These are phyloP conservation scores for Hiodon tergisus DNA, from an alignment of 2,113 vertebrate genomes.

Conservation along the genomic window DNA sequence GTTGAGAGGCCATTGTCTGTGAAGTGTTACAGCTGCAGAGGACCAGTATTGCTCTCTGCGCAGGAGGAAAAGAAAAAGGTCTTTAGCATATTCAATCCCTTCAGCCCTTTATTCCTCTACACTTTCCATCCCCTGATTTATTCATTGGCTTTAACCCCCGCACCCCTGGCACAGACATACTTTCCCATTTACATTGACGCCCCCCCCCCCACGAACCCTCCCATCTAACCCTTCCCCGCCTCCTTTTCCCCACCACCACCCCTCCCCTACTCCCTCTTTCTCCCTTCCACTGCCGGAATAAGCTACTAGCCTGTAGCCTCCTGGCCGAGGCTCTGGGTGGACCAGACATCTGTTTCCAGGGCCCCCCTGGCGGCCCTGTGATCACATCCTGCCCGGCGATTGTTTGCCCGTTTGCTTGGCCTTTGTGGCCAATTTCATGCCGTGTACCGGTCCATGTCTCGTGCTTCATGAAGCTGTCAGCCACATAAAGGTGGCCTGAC, in stretches of 20 bases:
- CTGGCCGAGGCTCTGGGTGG: conserved; percentile 68
- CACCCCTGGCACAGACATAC: conserved; percentile 28
- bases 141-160: conserved; percentile 89
- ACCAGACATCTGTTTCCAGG: conserved; percentile 80
- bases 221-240: conserved; percentile 26
- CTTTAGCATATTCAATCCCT: conserved; percentile 76
- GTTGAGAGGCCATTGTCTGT: conserved; percentile 85
- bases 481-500: conserved; percentile 74
- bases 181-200: conserved; percentile 25
- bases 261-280: conserved; percentile 14
- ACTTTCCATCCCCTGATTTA: conserved; percentile 92
- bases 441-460: conserved; percentile 76
- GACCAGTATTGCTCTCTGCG: conserved; percentile 64
- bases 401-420: conserved; percentile 76
- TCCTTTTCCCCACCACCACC: not conserved
- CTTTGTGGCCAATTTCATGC: conserved; percentile 89
- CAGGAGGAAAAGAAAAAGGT: conserved; percentile 54
- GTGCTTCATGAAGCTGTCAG: conserved; percentile 90
- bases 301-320: conserved; percentile 68
- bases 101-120: conserved; percentile 65
- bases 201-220: conserved; percentile 27
- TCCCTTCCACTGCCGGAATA: conserved; percentile 52
- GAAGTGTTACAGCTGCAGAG: conserved; percentile 73
- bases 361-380: conserved; percentile 79
- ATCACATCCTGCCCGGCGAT: conserved; percentile 82